These are phyloP conservation scores for Mirza zaza DNA, from an alignment of 2,113 vertebrate species.

Conservation along the genomic window DNA sequence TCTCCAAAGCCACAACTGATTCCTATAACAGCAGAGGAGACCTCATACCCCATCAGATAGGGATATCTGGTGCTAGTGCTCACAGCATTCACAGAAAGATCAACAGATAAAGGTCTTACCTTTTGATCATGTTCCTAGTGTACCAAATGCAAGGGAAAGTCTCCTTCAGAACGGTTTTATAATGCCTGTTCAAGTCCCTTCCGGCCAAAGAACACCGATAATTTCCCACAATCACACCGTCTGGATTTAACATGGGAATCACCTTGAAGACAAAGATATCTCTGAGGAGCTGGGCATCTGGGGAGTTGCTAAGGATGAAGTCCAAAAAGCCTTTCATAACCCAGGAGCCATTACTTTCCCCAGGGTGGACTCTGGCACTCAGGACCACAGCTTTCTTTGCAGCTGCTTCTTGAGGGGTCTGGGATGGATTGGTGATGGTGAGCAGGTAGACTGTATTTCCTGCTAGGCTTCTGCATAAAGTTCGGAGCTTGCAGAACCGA, in stretches of 20 bases:
- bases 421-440: conserved; percentile 86
- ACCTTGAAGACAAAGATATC: conserved; percentile 94
- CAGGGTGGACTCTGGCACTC: conserved; percentile 91
- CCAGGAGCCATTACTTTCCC: conserved; percentile 93
- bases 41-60: neutral
- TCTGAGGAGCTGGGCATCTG: conserved; percentile 89
- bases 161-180: conserved; percentile 84
- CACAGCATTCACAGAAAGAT: neutral
- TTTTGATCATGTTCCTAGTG: conserved; percentile 91
- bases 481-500: conserved; percentile 86
- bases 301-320: conserved; percentile 89
- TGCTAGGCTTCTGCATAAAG: conserved; percentile 91
- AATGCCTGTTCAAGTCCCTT: conserved; percentile 93
- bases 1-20: neutral
- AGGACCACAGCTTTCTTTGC: conserved; percentile 89
- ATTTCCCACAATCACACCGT: conserved; percentile 95
- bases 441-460: conserved; percentile 91
- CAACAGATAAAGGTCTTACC: conserved; percentile 80
- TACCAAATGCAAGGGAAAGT: conserved; percentile 92
- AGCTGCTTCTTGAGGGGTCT: conserved; percentile 35
- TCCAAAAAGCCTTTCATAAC: conserved; percentile 94
- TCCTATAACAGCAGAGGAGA: neutral
- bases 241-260: conserved; percentile 96
- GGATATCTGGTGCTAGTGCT: neutral
- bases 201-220: conserved; percentile 94